A percentile compares a stretch with the other conserved stretches of the same genome.
Conservation (phyloP, 2,888 invertebrate genomes). For the Oxystoma pomonae region DNA sequence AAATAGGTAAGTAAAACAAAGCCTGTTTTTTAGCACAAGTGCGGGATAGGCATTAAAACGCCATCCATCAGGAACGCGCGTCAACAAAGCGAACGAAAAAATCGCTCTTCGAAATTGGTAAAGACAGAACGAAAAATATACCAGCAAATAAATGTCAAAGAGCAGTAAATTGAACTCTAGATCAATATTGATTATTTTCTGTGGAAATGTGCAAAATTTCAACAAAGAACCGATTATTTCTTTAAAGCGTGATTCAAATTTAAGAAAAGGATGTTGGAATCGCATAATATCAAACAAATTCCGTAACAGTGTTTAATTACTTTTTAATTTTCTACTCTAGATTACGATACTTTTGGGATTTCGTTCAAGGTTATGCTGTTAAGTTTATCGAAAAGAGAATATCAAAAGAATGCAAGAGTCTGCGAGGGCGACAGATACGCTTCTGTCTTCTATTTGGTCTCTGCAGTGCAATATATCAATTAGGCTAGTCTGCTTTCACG, state of each 20-base stretch:
- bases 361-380: background rate
- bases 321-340: too few species aligned
- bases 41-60: background rate
- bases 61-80: background rate
- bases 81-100: background rate
- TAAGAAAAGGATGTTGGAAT: too few species aligned
- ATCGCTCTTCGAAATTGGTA: background rate
- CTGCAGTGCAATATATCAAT: background rate
- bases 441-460: background rate
- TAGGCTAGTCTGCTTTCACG: background rate
- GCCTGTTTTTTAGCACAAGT: too few species aligned
- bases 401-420: background rate
- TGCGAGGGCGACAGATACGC: background rate
- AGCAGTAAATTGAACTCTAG: background rate
- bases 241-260: too few species aligned
- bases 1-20: too few species aligned
- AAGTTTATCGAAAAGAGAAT: background rate
- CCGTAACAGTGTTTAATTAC: too few species aligned
- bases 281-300: too few species aligned
- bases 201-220: background rate
- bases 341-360: too few species aligned
- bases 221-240: too few species aligned
- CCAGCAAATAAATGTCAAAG: constrained; percentile 18
- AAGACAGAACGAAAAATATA: constrained; percentile 15
- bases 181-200: background rate